Evolutionary conservation across 2,113 vertebrate species (phyloP), one percentile per base, ranked within the genome.

Genomic region (Perca fluviatilis): DNA sequence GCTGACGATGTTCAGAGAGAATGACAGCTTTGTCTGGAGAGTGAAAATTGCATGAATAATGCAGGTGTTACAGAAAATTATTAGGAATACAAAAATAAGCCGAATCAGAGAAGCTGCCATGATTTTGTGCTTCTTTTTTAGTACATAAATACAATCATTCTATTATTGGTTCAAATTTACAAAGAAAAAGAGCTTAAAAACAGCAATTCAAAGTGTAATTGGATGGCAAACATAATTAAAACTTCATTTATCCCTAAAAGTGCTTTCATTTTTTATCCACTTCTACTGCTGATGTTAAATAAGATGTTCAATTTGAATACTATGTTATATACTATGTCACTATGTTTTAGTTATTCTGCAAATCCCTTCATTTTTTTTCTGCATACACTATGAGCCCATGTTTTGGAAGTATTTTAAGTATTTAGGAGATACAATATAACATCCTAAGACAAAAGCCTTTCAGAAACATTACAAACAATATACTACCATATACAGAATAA

Each of bases 1-100:
- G 63, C 93, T 79, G 36, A 95, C 19, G 30, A 95, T 94, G 93
- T 96, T 95, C 78, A 95, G 75, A 6, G 88, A 78, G 72, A 95
- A 95, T 0, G 94, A 94, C 43, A 92, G 47, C 70, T 95, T 95
- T 10, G 87, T 60, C 95, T 95, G 76, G 7, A 88, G 56, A n/a
- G 47, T 40, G 18, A 69, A 43, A 23, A 0, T 27, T 19, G 5
- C 14, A 63, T 36, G 21, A 46, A 63, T 21, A 21, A 12, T 25
- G 18, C 50, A 47, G 25, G 16, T 0, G 11, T 60, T 23, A 46
- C 8, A 9, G 19, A 13, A 66, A 51, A 61, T 43, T 2, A 62
- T 21, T 2, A 46, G 18, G 10, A 25, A 40, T 8, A 9, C 19
- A 73, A 61, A 21, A 3, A 21, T 40, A 40, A 40, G 8, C 12